Evolutionary conservation across 2,113 vertebrate genomes (phyloP), one percentile per base, ranked within the genome.

Genomic region (Grus americana): DNA sequence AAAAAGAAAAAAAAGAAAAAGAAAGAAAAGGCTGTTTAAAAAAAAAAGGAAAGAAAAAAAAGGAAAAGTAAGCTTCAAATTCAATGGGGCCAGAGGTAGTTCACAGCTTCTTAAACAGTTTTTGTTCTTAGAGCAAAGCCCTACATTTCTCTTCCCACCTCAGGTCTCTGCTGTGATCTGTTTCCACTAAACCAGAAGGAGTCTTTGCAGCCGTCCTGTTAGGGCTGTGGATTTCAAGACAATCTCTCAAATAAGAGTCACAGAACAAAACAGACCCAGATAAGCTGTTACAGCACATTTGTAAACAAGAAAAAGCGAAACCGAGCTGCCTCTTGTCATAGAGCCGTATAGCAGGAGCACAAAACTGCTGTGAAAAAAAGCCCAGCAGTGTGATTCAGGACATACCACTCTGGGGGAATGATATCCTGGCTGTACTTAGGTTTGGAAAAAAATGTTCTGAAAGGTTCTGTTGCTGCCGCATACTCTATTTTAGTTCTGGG

Each of bases 401-500:
- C 79, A 79, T 68, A n/a, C 27, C 90, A 79, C 61, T 46, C 55
- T 26, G 14, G 27, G 54, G 76, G 46, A 90, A 75, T 50, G 86
- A 85, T 61, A 90, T 12, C 10, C 3, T 63, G 62, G 66, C 84
- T 75, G 86, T 40, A 79, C 92, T 95, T 70, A 6, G 73, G 84
- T 86, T 73, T 67, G 87, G 80, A 89, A 97, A 95, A 85, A 94
- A 82, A 71, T 62, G 75, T 94, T 89, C 84, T 91, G 94, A 96
- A 95, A 95, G 67, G 47, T 93, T 94, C 81, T 91, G 49, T 70
- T 92, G 72, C 82, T 96, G 90, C 84, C 72, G 86, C 96, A 97
- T 92, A 88, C 58, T 90, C 97, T 97, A 96, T 97, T 97, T 96
- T 93, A 49, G 89, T 94, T 94, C 88, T 52, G 68, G 87, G 88